These are phyloP conservation scores for Cynocephalus volans DNA, from an alignment of 2,113 vertebrate genomes.

Conservation along the genomic window DNA sequence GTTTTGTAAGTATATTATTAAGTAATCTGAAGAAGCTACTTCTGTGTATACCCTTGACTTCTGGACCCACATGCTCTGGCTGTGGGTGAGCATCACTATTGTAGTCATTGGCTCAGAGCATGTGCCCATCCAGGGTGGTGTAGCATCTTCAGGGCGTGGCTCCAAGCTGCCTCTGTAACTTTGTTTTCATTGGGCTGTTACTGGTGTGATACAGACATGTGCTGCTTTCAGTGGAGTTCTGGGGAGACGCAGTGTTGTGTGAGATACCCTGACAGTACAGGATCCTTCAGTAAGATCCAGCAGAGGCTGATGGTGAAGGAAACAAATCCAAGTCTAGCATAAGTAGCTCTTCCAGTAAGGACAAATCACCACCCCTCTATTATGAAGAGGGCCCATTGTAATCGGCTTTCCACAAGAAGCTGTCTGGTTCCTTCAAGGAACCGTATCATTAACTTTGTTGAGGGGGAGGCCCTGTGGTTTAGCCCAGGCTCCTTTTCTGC, in stretches of 20 bases:
- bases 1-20: background rate
- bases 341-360: background rate
- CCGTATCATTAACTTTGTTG: background rate
- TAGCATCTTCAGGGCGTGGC: background rate
- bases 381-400: conserved; percentile 49
- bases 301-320: background rate
- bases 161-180: background rate
- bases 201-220: background rate
- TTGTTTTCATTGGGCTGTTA: background rate
- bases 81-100: background rate
- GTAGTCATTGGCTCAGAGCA: background rate
- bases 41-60: background rate
- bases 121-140: background rate
- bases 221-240: background rate
- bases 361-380: conserved; percentile 2
- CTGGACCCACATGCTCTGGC: fast-evolving
- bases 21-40: background rate
- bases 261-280: background rate
- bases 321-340: background rate
- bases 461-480: conserved; percentile 9
- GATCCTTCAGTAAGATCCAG: background rate
- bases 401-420: conserved; percentile 63
- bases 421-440: conserved; percentile 17
- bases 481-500: conserved; percentile 21
- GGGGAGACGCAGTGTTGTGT: background rate